phyloP scores from a whole-genome alignment of 2,797 vertebrate genomes.

The Argyrosomus regius region DNA sequence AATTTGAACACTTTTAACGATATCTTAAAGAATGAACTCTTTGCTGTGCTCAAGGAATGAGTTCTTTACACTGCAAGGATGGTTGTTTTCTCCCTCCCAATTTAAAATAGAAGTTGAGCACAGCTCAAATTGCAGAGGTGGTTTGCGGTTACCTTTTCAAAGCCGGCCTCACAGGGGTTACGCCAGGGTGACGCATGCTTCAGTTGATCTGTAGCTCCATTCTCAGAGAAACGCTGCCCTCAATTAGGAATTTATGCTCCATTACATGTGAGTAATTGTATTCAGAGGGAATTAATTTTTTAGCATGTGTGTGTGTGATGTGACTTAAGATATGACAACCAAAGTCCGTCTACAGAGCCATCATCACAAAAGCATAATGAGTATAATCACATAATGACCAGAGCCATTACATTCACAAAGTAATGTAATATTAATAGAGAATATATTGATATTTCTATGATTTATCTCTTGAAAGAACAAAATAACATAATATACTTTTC shows the following conservation, averaged over 20 bases:
- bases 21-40: not conserved
- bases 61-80: not conserved
- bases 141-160: conserved; percentile 63
- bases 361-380: not conserved
- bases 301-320: conserved; percentile 22
- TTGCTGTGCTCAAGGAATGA: too few relatives aligned
- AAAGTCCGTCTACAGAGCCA: not conserved
- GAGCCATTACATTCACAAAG: not conserved
- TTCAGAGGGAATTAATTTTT: conserved; percentile 57
- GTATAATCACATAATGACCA: not conserved
- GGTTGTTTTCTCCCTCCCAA: conserved; percentile 1
- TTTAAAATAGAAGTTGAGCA: conserved; percentile 27
- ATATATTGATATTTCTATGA: not conserved
- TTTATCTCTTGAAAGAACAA: too few relatives aligned
- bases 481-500: too few relatives aligned
- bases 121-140: conserved; percentile 56
- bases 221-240: conserved; percentile 42
- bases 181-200: conserved; percentile 35
- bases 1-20: not conserved
- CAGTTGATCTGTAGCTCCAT: conserved; percentile 34
- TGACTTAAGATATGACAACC: conserved; percentile 15
- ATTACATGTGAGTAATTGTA: conserved; percentile 43
- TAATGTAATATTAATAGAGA: not conserved
- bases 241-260: conserved; percentile 22
- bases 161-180: conserved; percentile 43